Conservation (phyloP, 2,797 vertebrate genomes). For the Trematomus bernacchii region DNA sequence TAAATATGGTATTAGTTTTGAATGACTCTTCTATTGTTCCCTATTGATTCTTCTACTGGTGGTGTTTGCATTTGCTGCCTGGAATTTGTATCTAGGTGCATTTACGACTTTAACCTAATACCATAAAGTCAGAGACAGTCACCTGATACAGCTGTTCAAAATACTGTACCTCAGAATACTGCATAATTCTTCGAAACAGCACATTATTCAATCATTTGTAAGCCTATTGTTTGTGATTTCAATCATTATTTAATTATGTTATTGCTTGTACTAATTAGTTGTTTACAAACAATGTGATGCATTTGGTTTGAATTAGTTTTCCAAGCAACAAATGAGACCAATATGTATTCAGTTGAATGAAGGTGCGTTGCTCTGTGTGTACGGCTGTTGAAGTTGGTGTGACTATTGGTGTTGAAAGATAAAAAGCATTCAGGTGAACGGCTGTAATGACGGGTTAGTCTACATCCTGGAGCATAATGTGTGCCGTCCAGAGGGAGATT, state of each 20-base stretch:
- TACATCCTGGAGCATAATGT: neutral
- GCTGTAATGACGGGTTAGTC: neutral
- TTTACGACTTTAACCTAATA: constrained; percentile 41
- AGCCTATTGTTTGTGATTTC: constrained; percentile 36
- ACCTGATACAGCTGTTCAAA: constrained; percentile 20
- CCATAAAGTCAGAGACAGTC: constrained; percentile 20
- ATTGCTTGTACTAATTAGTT: constrained; percentile 33
- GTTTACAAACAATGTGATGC: constrained; percentile 12
- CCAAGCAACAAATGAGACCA: constrained; percentile 22
- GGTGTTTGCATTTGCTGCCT: constrained; percentile 30
- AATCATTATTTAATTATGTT: constrained; percentile 38
- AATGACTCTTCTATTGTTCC: constrained; percentile 19
- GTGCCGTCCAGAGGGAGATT: constrained; percentile 4
- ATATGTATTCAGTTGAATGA: constrained; percentile 12
- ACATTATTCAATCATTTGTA: constrained; percentile 42
- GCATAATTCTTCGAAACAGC: constrained; percentile 19
- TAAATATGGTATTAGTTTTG: constrained; percentile 36
- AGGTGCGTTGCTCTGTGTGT: neutral
- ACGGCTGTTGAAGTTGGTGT: neutral
- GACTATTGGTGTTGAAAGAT: neutral
- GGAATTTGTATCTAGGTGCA: constrained; percentile 27
- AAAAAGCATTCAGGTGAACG: neutral
- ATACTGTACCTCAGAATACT: constrained; percentile 28
- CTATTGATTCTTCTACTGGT: constrained; percentile 13
- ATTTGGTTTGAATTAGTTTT: constrained; percentile 18